These are phyloP conservation scores for Drosophila rubida DNA, from an alignment of 2,888 invertebrate genomes.

Conservation along the genomic window DNA sequence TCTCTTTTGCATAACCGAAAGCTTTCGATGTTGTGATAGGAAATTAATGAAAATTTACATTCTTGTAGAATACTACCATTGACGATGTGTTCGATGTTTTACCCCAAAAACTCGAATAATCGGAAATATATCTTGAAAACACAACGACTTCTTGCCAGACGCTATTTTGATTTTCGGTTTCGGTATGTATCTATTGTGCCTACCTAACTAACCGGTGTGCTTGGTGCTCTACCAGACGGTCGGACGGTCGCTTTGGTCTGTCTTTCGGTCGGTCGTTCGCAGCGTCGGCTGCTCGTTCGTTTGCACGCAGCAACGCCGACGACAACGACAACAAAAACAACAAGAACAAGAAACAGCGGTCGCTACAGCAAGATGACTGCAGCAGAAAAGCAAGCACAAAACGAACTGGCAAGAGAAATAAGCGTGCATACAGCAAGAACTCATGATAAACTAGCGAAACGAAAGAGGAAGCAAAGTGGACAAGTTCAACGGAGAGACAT, in stretches of 20 bases:
- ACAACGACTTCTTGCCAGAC: constrained; percentile 29
- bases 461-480: constrained; percentile 2
- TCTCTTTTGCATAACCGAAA: neutral
- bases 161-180: constrained; percentile 27
- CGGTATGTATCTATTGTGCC: constrained; percentile 58
- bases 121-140: constrained; percentile 1
- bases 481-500: neutral
- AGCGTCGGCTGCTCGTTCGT: no score
- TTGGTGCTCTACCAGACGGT: constrained; percentile 36
- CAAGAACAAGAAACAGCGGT: constrained; percentile 38
- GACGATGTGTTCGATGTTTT: neutral
- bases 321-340: constrained; percentile 1
- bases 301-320: neutral
- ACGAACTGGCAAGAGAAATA: constrained; percentile 35
- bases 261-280: constrained; percentile 13
- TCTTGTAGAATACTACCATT: neutral
- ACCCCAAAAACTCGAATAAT: constrained; percentile 8
- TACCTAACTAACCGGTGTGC: constrained; percentile 39
- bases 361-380: constrained; percentile 41
- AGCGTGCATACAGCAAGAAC: constrained; percentile 36
- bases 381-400: constrained; percentile 39
- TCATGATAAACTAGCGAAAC: constrained; percentile 23
- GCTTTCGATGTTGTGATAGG: neutral
- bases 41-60: neutral
- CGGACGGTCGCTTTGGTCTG: constrained; percentile 4